A percentile compares a stretch with the other conserved stretches of the same genome.
phyloP scores from a whole-genome alignment of 64 coral and sea anemone genomes.

The Anthopleura sola region DNA sequence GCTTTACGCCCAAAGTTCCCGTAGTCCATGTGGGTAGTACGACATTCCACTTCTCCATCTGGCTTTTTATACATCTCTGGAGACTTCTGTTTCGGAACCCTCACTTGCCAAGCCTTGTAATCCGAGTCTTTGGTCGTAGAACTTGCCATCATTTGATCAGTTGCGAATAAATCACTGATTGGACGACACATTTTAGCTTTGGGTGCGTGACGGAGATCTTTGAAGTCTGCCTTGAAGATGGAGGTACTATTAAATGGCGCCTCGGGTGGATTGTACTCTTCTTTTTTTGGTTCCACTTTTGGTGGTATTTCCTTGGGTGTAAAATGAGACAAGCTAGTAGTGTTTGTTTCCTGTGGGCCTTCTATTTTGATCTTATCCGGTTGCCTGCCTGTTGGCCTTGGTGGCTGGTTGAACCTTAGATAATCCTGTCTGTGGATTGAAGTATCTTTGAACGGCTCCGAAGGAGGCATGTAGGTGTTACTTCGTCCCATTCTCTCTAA shows the following conservation, averaged over 20 bases:
- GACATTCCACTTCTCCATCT: constrained; percentile 64
- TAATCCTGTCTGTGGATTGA: constrained; percentile 93
- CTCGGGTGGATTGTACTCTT: constrained; percentile 51
- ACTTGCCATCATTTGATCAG: constrained; percentile 57
- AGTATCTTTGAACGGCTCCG: constrained; percentile 77
- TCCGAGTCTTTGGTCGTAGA: constrained; percentile 61
- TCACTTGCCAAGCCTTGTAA: constrained; percentile 70
- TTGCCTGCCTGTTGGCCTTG: constrained; percentile 78
- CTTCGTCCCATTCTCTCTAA: constrained; percentile 32
- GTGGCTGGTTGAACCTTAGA: constrained; percentile 77
- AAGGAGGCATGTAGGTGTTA: constrained; percentile 65
- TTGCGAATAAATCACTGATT: constrained; percentile 82
- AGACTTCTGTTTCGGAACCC: constrained; percentile 65
- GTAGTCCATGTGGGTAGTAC: constrained; percentile 85
- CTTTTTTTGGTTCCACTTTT: constrained; percentile 52
- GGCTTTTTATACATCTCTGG: constrained; percentile 77
- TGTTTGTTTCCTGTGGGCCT: constrained; percentile 28
- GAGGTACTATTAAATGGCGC: constrained; percentile 86
- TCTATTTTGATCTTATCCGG: constrained; percentile 76
- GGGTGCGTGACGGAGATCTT: constrained; percentile 52
- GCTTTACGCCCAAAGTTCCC: constrained; percentile 71
- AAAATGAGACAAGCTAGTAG: constrained; percentile 55
- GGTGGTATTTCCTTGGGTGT: constrained; percentile 66
- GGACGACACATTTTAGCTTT: constrained; percentile 77
- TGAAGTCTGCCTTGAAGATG: constrained; percentile 75